These are phyloP conservation scores for Sebastes paucispinis DNA, from an alignment of 2,797 vertebrate genomes.

Conservation along the genomic window DNA sequence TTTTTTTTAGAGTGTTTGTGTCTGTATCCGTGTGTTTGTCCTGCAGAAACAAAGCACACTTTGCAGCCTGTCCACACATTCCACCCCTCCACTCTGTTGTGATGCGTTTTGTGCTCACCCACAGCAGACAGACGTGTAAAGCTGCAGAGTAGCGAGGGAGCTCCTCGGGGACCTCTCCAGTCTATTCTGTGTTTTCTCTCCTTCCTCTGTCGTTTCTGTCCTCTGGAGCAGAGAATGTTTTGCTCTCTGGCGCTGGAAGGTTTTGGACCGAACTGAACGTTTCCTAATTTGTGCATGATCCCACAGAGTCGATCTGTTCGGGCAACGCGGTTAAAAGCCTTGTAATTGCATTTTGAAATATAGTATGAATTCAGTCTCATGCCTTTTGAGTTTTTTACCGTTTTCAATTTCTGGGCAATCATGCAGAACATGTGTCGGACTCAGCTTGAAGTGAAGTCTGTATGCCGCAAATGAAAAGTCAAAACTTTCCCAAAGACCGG, in stretches of 20 bases:
- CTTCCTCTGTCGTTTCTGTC: not conserved
- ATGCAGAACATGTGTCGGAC: conserved; percentile 37
- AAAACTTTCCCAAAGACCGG: conserved; percentile 1
- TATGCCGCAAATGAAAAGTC: conserved; percentile 26
- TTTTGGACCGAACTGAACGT: not conserved
- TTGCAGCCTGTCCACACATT: not conserved
- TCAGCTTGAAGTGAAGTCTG: conserved; percentile 1
- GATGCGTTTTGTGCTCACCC: conserved; percentile 9
- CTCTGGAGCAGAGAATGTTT: not conserved
- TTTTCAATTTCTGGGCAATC: conserved; percentile 54
- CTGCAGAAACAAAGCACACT: conserved; percentile 2
- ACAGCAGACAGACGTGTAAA: conserved; percentile 19
- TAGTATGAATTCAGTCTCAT: conserved; percentile 30
- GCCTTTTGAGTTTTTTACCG: not conserved
- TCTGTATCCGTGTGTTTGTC: conserved; percentile 5
- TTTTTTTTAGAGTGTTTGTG: not conserved
- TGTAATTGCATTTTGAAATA: conserved; percentile 56
- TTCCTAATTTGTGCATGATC: conserved; percentile 40
- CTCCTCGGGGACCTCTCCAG: conserved; percentile 26
- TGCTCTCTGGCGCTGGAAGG: not conserved
- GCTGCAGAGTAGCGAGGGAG: conserved; percentile 18
- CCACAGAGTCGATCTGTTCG: conserved; percentile 7
- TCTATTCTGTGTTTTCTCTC: conserved; percentile 28
- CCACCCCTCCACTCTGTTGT: not conserved
- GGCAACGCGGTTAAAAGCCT: conserved; percentile 31